A percentile compares a stretch with the other conserved stretches of the same genome.
phyloP scores from a whole-genome alignment of 1,140 invertebrate genomes.

The Andricus grossulariae region DNA sequence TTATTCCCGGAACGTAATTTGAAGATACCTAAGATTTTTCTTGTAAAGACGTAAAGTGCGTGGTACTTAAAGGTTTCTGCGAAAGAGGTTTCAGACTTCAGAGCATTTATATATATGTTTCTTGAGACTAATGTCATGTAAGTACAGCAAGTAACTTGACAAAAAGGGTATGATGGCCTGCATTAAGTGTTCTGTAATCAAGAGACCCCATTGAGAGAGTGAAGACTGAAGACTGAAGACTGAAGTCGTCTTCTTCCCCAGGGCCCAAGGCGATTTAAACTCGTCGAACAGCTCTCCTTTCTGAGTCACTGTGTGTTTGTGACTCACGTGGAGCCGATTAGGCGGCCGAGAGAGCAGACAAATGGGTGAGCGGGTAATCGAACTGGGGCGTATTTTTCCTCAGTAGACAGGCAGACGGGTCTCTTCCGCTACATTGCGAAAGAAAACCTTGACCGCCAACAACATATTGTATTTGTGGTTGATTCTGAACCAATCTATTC shows the following conservation, averaged over 20 bases:
- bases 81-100: conserved; percentile 11
- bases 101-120: conserved; percentile 8
- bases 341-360: conserved; percentile 19
- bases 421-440: background rate
- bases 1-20: conserved; percentile 20
- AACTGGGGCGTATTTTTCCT: conserved; percentile 27
- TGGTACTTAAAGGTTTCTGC: conserved; percentile 14
- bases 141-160: background rate
- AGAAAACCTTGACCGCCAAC: conserved; percentile 13
- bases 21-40: conserved; percentile 17
- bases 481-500: no score
- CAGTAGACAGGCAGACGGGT: background rate
- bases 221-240: background rate
- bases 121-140: background rate
- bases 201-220: conserved; percentile 27
- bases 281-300: conserved; percentile 25
- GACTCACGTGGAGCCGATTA: conserved; percentile 20
- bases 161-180: conserved; percentile 22
- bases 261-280: conserved; percentile 20
- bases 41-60: conserved; percentile 19
- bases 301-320: conserved; percentile 12
- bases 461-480: background rate
- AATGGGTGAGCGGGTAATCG: conserved; percentile 27
- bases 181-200: conserved; percentile 31
- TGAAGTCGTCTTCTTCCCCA: conserved; percentile 16